Evolutionary conservation across 2,888 invertebrate genomes (phyloP).

Genomic region (Frankliniella intonsa): DNA sequence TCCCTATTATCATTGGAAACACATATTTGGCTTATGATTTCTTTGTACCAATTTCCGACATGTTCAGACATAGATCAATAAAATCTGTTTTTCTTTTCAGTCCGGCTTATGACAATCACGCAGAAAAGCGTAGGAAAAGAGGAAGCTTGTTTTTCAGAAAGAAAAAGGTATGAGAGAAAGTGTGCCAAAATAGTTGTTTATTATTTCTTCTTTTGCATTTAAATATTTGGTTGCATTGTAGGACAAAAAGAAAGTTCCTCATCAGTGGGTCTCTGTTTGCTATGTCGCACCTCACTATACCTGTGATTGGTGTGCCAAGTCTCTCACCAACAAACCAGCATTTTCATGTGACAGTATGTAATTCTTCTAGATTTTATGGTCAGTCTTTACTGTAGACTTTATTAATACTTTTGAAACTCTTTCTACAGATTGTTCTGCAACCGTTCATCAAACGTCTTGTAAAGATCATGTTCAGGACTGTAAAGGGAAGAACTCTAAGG

Average conservation of each 20-base stretch:
- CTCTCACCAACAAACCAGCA: conserved; percentile 72
- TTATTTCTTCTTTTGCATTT: not conserved
- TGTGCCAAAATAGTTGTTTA: conserved; percentile 14
- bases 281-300: conserved; percentile 58
- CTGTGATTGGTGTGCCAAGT: conserved; percentile 75
- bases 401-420: conserved; percentile 38
- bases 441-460: conserved; percentile 80
- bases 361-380: conserved; percentile 28
- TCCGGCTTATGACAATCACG: conserved; percentile 57
- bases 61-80: conserved; percentile 33
- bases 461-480: conserved; percentile 85
- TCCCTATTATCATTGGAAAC: too few relatives aligned
- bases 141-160: conserved; percentile 88
- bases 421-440: conserved; percentile 72
- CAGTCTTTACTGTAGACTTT: conserved; percentile 28
- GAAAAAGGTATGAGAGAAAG: conserved; percentile 63
- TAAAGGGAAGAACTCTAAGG: conserved; percentile 65
- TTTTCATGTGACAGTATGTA: conserved; percentile 79
- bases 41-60: too few relatives aligned
- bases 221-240: conserved; percentile 42
- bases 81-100: conserved; percentile 37
- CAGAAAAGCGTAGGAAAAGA: conserved; percentile 80
- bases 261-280: conserved; percentile 69
- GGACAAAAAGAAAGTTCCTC: conserved; percentile 71
- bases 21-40: too few relatives aligned